phyloP scores from a whole-genome alignment of 2,113 vertebrate species.

The Aleadryas rufinucha region DNA sequence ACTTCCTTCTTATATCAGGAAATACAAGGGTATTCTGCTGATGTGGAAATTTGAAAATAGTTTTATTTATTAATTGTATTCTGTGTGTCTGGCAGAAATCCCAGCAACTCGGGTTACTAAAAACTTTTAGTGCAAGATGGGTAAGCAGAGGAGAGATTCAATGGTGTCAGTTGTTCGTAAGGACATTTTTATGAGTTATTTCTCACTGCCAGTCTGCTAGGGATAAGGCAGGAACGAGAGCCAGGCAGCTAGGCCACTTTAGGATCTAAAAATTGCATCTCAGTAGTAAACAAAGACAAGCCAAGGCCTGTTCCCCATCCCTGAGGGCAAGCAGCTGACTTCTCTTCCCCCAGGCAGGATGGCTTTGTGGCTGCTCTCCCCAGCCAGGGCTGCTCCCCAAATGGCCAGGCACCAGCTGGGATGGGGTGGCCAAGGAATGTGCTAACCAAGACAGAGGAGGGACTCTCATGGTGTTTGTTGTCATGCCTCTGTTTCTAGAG shows the following conservation, averaged over 20 bases:
- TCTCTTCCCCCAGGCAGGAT: neutral
- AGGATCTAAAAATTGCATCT: neutral
- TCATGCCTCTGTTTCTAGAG: neutral
- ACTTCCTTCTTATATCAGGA: neutral
- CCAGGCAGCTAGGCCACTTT: neutral
- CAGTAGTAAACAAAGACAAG: neutral
- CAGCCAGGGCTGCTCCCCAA: neutral
- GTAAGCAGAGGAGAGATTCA: neutral
- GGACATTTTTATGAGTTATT: neutral
- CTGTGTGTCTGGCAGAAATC: neutral
- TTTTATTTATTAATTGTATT: neutral
- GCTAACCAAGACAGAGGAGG: neutral
- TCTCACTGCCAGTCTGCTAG: neutral
- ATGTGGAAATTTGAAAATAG: neutral
- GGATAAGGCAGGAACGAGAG: neutral
- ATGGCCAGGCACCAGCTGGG: neutral
- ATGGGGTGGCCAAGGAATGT: neutral
- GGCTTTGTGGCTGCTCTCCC: neutral
- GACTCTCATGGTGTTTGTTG: neutral
- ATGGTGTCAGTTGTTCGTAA: neutral
- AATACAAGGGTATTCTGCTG: neutral
- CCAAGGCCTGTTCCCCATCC: neutral
- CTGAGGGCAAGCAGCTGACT: neutral
- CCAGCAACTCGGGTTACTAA: neutral
- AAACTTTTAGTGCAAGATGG: neutral